Percentiles rank a stretch among this genome's conserved stretches.
phyloP scores from a whole-genome alignment of 2,797 vertebrate genomes.

The Enoplosus armatus region DNA sequence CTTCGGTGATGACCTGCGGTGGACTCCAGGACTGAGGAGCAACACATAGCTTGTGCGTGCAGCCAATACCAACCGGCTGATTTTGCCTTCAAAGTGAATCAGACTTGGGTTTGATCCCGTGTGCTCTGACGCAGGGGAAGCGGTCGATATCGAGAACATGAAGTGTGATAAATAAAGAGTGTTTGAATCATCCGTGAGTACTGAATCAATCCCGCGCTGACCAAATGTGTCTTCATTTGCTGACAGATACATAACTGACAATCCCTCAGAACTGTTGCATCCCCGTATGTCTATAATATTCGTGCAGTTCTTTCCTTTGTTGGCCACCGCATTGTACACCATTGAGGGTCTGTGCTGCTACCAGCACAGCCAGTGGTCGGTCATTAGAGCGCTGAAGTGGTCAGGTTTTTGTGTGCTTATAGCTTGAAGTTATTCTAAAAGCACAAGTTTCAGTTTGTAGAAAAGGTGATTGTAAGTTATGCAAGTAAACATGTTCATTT shows the following conservation, averaged over 20 bases:
- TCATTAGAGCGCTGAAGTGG: background rate
- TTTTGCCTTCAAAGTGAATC: slow-evolving; percentile 6
- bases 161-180: slow-evolving; percentile 43
- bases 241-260: background rate
- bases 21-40: background rate
- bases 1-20: background rate
- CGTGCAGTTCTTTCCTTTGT: background rate
- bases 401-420: background rate
- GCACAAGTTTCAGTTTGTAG: background rate
- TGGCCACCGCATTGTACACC: background rate
- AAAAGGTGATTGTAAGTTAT: background rate
- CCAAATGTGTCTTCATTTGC: slow-evolving; percentile 20
- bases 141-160: slow-evolving; percentile 19
- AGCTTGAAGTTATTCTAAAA: background rate
- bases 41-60: background rate
- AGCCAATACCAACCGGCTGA: background rate
- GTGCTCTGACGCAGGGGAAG: slow-evolving; percentile 7
- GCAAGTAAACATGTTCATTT: background rate
- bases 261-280: background rate
- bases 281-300: background rate
- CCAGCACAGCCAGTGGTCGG: too few species aligned
- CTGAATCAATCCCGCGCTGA: background rate
- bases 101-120: slow-evolving; percentile 1
- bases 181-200: slow-evolving; percentile 29
- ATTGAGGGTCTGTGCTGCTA: too few species aligned